These are phyloP conservation scores for Alfaro cultratus DNA, from an alignment of 2,797 vertebrate genomes.

Conservation along the genomic window DNA sequence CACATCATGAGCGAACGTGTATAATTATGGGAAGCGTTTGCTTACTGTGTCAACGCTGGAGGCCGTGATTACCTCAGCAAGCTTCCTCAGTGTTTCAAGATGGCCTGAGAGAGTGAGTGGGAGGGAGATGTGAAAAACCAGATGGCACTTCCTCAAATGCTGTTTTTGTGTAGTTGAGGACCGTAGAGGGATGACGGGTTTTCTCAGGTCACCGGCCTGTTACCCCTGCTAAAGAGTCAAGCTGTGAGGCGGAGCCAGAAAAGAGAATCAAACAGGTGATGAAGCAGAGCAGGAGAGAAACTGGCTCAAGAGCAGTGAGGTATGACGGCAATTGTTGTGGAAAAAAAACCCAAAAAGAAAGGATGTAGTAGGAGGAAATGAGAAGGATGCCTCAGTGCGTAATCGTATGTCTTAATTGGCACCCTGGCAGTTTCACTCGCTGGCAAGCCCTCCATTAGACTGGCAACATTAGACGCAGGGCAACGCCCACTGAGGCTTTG, in stretches of 20 bases:
- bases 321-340: background rate
- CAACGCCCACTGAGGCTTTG: constrained; percentile 61
- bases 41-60: constrained; percentile 40
- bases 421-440: constrained; percentile 59
- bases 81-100: constrained; percentile 49
- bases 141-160: constrained; percentile 69
- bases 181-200: constrained; percentile 36
- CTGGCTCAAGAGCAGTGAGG: constrained; percentile 10
- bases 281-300: background rate
- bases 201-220: constrained; percentile 47
- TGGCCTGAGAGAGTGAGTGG: constrained; percentile 42
- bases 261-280: constrained; percentile 5
- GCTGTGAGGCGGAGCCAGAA: constrained; percentile 16
- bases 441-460: constrained; percentile 78
- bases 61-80: constrained; percentile 64
- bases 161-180: constrained; percentile 66
- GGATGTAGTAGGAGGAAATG: constrained; percentile 44
- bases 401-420: constrained; percentile 78
- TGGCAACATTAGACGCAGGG: constrained; percentile 69
- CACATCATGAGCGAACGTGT: constrained; percentile 44
- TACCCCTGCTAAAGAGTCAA: constrained; percentile 17
- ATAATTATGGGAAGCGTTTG: constrained; percentile 56
- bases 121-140: constrained; percentile 62
- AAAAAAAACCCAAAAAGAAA: background rate
- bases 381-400: constrained; percentile 61